These are phyloP conservation scores for Triplophysa dalaica DNA, from an alignment of 2,113 vertebrate species.

Conservation along the genomic window DNA sequence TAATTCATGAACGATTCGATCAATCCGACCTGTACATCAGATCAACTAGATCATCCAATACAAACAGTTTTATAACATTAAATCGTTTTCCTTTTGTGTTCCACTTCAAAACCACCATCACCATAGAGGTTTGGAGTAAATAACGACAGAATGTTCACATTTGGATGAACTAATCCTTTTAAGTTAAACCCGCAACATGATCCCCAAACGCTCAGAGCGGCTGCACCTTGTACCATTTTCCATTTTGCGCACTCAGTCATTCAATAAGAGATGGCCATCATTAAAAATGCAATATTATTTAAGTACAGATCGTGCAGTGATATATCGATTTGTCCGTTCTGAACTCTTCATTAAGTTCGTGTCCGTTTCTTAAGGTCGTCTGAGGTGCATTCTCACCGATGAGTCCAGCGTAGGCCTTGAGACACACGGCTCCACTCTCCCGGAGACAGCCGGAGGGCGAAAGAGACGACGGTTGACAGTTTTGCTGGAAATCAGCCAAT, in stretches of 20 bases:
- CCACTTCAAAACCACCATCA: no score
- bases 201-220: background rate
- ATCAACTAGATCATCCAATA: no score
- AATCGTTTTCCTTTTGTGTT: no score
- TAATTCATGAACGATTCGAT: no score
- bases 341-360: conserved; percentile 19
- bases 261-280: background rate
- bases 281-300: conserved; percentile 43
- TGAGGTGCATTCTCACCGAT: conserved; percentile 77
- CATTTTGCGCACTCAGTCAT: background rate
- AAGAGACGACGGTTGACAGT: conserved; percentile 78
- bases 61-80: no score
- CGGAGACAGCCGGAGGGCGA: conserved; percentile 75
- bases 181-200: background rate
- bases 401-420: conserved; percentile 88
- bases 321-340: conserved; percentile 19
- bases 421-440: conserved; percentile 81
- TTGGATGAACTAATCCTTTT: background rate
- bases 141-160: background rate
- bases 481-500: conserved; percentile 87
- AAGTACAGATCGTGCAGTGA: conserved; percentile 42
- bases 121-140: background rate
- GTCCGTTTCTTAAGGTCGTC: conserved; percentile 29
- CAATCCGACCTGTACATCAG: no score
- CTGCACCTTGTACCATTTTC: background rate